These are phyloP conservation scores for Phthorimaea operculella DNA, from an alignment of 1,140 invertebrate genomes.

Conservation along the genomic window DNA sequence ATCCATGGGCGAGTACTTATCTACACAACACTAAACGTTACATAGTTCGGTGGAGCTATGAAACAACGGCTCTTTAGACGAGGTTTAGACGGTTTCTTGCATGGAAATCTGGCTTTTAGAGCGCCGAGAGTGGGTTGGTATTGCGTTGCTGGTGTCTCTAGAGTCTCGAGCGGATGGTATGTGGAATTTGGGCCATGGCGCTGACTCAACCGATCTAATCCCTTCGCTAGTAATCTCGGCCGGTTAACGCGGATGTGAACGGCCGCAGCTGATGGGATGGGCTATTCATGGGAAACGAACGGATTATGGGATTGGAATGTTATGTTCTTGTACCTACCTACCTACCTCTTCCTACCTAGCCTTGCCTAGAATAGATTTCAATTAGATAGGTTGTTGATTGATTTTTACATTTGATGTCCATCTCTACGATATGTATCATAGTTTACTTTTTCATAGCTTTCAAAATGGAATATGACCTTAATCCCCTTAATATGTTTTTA, in stretches of 20 bases:
- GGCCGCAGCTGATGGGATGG: conserved; percentile 5
- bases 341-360: too few relatives aligned
- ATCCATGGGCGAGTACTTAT: conserved; percentile 9
- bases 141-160: conserved; percentile 15
- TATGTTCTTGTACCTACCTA: too few relatives aligned
- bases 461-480: too few relatives aligned
- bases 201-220: conserved; percentile 62
- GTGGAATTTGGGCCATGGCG: conserved; percentile 59
- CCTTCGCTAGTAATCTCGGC: conserved; percentile 46
- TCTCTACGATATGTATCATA: too few relatives aligned
- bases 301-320: not conserved
- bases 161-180: conserved; percentile 42
- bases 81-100: conserved; percentile 14
- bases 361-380: too few relatives aligned
- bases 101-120: conserved; percentile 27
- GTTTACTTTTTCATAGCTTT: too few relatives aligned
- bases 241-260: conserved; percentile 15
- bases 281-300: not conserved
- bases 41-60: conserved; percentile 38
- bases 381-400: too few relatives aligned
- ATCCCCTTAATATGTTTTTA: too few relatives aligned
- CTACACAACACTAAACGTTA: conserved; percentile 43
- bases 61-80: conserved; percentile 51
- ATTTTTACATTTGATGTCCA: too few relatives aligned
- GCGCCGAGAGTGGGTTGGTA: conserved; percentile 20